A percentile compares a stretch with the other conserved stretches of the same genome.
These are phyloP conservation scores for Lordiphosa stackelbergi DNA, from an alignment of 1,140 invertebrate species.

Conservation along the genomic window DNA sequence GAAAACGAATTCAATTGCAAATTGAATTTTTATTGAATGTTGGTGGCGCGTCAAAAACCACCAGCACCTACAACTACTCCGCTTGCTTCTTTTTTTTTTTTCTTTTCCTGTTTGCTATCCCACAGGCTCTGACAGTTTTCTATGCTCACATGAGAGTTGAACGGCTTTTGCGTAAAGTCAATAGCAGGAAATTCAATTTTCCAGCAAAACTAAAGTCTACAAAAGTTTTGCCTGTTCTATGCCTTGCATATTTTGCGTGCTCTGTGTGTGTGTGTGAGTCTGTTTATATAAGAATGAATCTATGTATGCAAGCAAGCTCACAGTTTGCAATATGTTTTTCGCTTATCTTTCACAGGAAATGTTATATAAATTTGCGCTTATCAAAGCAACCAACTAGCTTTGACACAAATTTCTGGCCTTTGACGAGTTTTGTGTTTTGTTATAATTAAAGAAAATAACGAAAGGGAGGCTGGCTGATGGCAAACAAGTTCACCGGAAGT, in stretches of 20 bases:
- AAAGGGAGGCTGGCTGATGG: not conserved
- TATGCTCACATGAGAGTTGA: slow-evolving; percentile 42
- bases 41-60: slow-evolving; percentile 37
- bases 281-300: slow-evolving; percentile 15
- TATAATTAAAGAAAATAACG: slow-evolving; percentile 40
- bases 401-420: slow-evolving; percentile 36
- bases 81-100: slow-evolving; percentile 14
- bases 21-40: slow-evolving; percentile 75
- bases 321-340: slow-evolving; percentile 37
- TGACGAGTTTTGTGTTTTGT: slow-evolving; percentile 37
- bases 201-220: slow-evolving; percentile 51
- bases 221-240: slow-evolving; percentile 30
- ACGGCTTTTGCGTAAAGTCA: slow-evolving; percentile 34
- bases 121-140: slow-evolving; percentile 48
- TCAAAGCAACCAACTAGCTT: slow-evolving; percentile 18
- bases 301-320: slow-evolving; percentile 22
- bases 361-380: slow-evolving; percentile 56
- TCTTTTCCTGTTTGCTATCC: slow-evolving; percentile 18
- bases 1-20: slow-evolving; percentile 70
- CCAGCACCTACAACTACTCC: slow-evolving; percentile 16
- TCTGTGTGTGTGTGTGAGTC: not conserved
- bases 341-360: slow-evolving; percentile 54
- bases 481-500: slow-evolving; percentile 2
- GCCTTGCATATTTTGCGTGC: slow-evolving; percentile 50
- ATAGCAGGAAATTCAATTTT: slow-evolving; percentile 65